Evolutionary conservation across 2,113 vertebrate species (phyloP).

Genomic region (Dicrurus megarhynchus): DNA sequence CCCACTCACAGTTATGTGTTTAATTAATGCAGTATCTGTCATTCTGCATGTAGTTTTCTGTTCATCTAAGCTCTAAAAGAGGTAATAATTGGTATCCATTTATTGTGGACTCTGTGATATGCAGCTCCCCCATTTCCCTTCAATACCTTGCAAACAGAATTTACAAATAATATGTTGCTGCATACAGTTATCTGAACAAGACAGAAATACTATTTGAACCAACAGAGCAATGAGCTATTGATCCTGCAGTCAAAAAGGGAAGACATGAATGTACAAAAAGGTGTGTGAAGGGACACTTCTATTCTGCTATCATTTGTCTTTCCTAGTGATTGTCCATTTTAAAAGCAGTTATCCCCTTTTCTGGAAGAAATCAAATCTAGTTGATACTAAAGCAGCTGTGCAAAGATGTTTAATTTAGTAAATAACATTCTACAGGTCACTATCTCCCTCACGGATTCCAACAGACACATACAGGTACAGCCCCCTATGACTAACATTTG

Average conservation of each 20-base stretch:
- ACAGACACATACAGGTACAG: neutral
- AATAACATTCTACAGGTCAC: neutral
- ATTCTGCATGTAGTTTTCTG: neutral
- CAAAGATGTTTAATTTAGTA: neutral
- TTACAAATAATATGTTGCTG: neutral
- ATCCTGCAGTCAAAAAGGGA: slow-evolving; percentile 15
- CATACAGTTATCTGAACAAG: slow-evolving; percentile 40
- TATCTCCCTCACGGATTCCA: neutral
- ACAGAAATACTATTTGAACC: slow-evolving; percentile 24
- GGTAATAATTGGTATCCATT: neutral
- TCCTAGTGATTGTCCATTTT: slow-evolving; percentile 10
- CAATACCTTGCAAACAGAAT: neutral
- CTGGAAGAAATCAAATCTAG: slow-evolving; percentile 2
- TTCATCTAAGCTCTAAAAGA: neutral
- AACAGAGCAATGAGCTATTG: slow-evolving; percentile 38
- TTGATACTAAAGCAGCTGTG: slow-evolving; percentile 1
- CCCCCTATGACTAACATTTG: neutral
- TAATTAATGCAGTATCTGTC: neutral
- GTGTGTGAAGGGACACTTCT: slow-evolving; percentile 17
- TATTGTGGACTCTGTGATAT: neutral
- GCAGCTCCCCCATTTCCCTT: neutral
- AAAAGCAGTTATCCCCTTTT: slow-evolving; percentile 32
- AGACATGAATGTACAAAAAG: neutral
- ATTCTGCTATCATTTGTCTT: slow-evolving; percentile 39
- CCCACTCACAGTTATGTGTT: neutral